Base-by-base conservation (phyloP, 2,113 vertebrate genomes). In the Erythrocercus mccallii region DNA sequence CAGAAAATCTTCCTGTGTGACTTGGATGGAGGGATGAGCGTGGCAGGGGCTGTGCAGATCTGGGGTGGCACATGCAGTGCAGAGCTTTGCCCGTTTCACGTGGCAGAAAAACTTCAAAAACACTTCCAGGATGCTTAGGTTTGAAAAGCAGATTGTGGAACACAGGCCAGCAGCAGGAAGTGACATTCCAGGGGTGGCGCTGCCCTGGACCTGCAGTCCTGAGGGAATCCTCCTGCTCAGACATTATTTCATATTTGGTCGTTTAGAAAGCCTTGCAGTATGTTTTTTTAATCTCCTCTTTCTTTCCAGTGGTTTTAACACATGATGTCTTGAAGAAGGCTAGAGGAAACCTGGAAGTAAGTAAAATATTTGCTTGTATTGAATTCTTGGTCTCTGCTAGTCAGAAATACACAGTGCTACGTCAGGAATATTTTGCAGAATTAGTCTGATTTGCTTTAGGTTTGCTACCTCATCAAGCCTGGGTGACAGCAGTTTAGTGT, bases 261-360 rank as follows among this genome's bases (percentile, higher is more conserved):
- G 9, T 40, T 33, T 5, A 20, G 33, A 54, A 53, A 56, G 33
- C 15, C 23, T n/a, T 51, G 19, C 17, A 47, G 25, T 27, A 18
- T 65, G 45, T 91, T 14, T 56, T 61, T 47, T 37, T 19, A 1
- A 71, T 77, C 42, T 94, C 44, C 35, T 96, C 57, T 76, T 79
- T 89, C 56, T 66, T 90, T 96, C 42, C 83, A 99, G 99, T 99
- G 98, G 97, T 98, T 45, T 70, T 99, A 58, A 99, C 99, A 45
- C 99, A 99, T 40, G 98, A 98, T 78, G 98, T 99, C 80, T 97
- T 99, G 92, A 99, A 98, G 97, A 99, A 99, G 91, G 99, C 99
- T 22, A 97, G 99, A 93, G 99, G 98, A 78, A 99, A 99, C 96
- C 97, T 99, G 76, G 99, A 99, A 99, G 99, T 99, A 96, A 98